phyloP scores from a whole-genome alignment of 2,888 invertebrate species.

The Hyposoter didymator region DNA sequence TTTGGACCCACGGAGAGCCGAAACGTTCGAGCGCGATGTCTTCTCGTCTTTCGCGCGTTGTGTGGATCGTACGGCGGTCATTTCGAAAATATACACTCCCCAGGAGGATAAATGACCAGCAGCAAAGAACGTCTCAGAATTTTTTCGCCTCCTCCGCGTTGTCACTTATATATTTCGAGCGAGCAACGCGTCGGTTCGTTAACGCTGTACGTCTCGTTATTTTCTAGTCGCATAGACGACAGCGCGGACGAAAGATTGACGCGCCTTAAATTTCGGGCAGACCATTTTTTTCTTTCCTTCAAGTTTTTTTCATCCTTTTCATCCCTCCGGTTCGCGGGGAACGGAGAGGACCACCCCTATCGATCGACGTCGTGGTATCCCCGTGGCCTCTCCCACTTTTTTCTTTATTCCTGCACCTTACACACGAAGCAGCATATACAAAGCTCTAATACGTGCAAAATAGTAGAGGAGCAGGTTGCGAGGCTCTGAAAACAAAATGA shows the following conservation, averaged over 20 bases:
- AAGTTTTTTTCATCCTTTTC: constrained; percentile 52
- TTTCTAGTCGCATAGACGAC: background rate
- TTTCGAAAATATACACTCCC: background rate
- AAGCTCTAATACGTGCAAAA: no score
- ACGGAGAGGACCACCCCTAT: constrained; percentile 65
- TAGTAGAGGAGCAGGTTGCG: background rate
- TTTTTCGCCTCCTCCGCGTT: background rate
- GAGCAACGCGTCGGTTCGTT: background rate
- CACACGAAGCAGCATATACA: background rate
- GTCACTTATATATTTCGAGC: constrained; percentile 8
- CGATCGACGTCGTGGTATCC: constrained; percentile 64
- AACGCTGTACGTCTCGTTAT: background rate
- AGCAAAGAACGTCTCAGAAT: background rate
- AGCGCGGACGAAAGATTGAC: background rate
- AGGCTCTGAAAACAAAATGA: background rate
- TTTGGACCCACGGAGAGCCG: constrained; percentile 51
- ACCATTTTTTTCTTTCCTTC: constrained; percentile 36
- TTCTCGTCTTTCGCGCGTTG: background rate
- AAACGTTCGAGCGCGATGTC: constrained; percentile 22
- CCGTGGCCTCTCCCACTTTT: constrained; percentile 58
- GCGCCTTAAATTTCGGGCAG: background rate
- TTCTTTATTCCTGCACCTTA: constrained; percentile 38
- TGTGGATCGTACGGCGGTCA: background rate
- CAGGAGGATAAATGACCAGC: background rate
- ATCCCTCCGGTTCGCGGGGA: constrained; percentile 33